Evolutionary conservation across 2,113 vertebrate genomes (phyloP).

Genomic region (Capra hircus): DNA sequence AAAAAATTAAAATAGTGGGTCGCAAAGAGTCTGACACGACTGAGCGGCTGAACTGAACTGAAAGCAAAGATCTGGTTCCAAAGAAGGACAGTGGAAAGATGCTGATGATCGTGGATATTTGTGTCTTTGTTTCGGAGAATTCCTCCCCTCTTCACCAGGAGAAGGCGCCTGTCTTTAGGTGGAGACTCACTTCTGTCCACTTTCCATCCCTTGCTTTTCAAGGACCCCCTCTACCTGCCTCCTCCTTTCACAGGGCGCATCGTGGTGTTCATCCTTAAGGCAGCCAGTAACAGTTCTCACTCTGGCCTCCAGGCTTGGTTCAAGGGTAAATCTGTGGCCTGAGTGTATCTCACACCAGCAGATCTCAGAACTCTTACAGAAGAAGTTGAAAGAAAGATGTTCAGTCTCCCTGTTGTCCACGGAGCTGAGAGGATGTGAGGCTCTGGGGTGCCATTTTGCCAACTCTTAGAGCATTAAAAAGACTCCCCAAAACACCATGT

Average conservation of each 20-base stretch:
- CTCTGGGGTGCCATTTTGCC: neutral
- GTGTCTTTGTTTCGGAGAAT: neutral
- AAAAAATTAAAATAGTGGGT: neutral
- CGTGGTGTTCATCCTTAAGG: accelerated
- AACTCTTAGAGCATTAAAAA: neutral
- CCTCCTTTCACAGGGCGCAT: accelerated
- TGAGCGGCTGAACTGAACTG: no score
- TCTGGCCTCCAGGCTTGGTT: neutral
- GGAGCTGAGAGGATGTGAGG: neutral
- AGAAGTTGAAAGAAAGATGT: no score
- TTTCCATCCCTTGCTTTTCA: neutral
- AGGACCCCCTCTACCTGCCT: neutral
- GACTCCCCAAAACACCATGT: neutral
- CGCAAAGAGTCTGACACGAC: no score
- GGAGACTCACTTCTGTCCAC: neutral
- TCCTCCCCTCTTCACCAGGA: neutral
- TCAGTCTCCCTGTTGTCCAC: accelerated
- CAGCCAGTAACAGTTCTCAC: accelerated
- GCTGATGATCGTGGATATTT: accelerated
- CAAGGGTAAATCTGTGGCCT: neutral
- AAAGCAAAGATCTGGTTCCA: neutral
- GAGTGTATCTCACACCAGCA: neutral
- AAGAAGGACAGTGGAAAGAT: neutral
- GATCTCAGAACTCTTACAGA: neutral
- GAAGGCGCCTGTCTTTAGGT: neutral